Evolutionary conservation across 2,888 invertebrate species (phyloP), one percentile per base, ranked within the genome.

Genomic region (Rhingia campestris): DNA sequence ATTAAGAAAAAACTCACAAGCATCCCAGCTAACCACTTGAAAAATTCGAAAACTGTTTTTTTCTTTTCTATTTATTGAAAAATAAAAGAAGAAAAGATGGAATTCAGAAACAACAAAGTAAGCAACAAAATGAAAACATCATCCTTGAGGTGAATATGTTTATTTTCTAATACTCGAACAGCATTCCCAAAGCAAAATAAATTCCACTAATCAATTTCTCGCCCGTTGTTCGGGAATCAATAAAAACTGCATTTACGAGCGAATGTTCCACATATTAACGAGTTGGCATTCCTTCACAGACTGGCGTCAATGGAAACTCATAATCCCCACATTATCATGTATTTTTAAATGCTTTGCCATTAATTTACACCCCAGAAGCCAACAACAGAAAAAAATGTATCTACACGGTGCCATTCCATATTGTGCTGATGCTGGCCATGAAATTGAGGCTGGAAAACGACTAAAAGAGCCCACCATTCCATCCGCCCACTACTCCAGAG

Each of bases 151-250:
- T 81, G 54, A 76, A 67, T 39, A 49, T 84, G 84, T 84, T 84
- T 84, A 84, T 84, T 84, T 84, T 80, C 75, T 84, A 84, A 84
- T 84, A 84, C 84, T 84, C 84, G 84, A 84, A 75, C 84, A 80
- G 49, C 69, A 84, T 80, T 84, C 80, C 80, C 80, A 66, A 74
- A 84, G 84, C 58, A 74, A 84, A 84, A 84, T 75, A 84, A 80
- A 84, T 80, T 59, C 41, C 69, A 75, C 47, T 39, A 74, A 84
- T 80, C 70, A 70, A 84, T 75, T 79, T 41, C 35, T 30, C 22
- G 63, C 14, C 39, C 56, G 74, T 66, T 75, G 69, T 80, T 80
- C 54, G 49, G 37, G 75, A 80, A 80, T 84, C 80, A 75, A 84
- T 84, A 22, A 80, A 84, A 84, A 80, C 51, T 80, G 80, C 84